phyloP scores from a whole-genome alignment of 2,113 vertebrate species.

The Hippocampus zosterae region DNA sequence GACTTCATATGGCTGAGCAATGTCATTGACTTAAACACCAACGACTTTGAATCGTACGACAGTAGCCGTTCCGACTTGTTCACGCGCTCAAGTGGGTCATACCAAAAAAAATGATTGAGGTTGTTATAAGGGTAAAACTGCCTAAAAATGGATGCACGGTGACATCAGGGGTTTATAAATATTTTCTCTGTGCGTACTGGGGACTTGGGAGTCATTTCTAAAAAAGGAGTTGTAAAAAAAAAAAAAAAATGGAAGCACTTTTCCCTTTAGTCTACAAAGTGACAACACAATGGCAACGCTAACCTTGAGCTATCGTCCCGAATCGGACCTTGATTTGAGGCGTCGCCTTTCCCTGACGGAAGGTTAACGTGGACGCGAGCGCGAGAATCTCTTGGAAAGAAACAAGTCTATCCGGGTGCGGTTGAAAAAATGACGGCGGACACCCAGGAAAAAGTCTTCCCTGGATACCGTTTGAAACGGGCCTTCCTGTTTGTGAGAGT shows the following conservation, averaged over 20 bases:
- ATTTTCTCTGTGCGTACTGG: conserved; percentile 59
- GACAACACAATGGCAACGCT: conserved; percentile 45
- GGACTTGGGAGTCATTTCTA: conserved; percentile 29
- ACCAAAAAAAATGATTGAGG: no score
- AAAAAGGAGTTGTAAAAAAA: background rate
- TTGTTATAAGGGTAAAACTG: no score
- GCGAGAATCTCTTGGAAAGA: conserved; percentile 2
- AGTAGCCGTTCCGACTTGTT: no score
- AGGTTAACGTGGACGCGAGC: conserved; percentile 34
- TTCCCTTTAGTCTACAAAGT: conserved; percentile 4
- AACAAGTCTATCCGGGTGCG: conserved; percentile 40
- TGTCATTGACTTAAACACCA: background rate
- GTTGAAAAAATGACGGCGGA: conserved; percentile 41
- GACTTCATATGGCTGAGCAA: background rate
- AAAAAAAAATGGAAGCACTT: background rate
- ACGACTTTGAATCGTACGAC: no score
- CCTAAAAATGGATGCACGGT: conserved; percentile 62
- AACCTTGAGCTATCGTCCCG: conserved; percentile 57
- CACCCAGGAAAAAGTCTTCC: conserved; percentile 15
- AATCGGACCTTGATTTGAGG: conserved; percentile 65
- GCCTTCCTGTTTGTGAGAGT: conserved; percentile 34
- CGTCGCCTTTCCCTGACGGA: conserved; percentile 56
- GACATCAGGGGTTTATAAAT: conserved; percentile 66
- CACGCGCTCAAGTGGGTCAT: no score
- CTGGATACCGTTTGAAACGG: conserved; percentile 57